These are phyloP conservation scores for Capreolus pygargus DNA, from an alignment of 2,113 vertebrate genomes.

Conservation along the genomic window DNA sequence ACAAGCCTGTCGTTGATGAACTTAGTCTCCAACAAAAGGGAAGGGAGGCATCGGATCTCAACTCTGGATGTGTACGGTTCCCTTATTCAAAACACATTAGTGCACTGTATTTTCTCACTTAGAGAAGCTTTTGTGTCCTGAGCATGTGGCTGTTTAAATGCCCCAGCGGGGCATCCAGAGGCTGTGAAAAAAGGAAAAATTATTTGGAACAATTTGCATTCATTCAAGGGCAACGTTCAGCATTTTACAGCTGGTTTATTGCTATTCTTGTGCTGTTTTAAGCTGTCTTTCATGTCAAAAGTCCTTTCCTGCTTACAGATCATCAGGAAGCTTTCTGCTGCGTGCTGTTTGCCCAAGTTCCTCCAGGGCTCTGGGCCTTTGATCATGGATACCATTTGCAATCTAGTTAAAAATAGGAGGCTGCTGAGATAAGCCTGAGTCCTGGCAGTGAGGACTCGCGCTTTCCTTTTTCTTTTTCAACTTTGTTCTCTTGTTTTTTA, in stretches of 20 bases:
- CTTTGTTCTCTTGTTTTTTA: neutral
- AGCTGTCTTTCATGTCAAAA: conserved; percentile 94
- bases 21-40: neutral
- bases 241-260: conserved; percentile 89
- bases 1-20: neutral
- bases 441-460: neutral
- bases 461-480: neutral
- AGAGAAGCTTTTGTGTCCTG: conserved; percentile 79
- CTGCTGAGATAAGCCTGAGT: conserved; percentile 1
- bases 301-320: conserved; percentile 95
- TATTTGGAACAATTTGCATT: conserved; percentile 86
- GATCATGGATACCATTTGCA: neutral
- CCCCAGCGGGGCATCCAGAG: conserved; percentile 80
- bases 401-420: conserved; percentile 46
- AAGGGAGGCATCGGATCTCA: neutral
- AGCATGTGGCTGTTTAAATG: conserved; percentile 83
- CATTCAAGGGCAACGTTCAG: conserved; percentile 86
- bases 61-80: conserved; percentile 43
- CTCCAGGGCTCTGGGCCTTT: conserved; percentile 23
- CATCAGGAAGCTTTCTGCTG: conserved; percentile 88
- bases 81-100: conserved; percentile 80
- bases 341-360: conserved; percentile 83
- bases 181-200: conserved; percentile 78
- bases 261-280: conserved; percentile 88
- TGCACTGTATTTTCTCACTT: conserved; percentile 78